Base-by-base conservation (phyloP, 1,140 invertebrate genomes). In the Drosophila sucinea region DNA sequence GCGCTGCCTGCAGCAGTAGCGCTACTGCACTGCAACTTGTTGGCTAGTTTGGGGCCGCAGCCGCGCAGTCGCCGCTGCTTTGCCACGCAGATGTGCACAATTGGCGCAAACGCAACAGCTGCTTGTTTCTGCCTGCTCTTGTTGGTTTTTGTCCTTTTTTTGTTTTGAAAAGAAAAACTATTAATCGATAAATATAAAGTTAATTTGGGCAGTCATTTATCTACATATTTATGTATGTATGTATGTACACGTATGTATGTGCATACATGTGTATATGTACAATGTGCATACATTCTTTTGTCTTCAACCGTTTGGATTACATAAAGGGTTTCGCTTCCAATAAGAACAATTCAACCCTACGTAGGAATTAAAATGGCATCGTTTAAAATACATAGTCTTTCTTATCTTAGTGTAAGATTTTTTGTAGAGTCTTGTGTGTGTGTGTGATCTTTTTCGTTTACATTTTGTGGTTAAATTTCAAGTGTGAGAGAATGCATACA, bases 71-170 rank as follows among this genome's bases (percentile, higher is more conserved):
- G 4, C 1, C 8, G 44, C 44, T 51, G 44, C 44, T 4, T 5
- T 64, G 82, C 83, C 71, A 81, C 83, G 81, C 81, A 85, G 82
- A 74, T 85, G 81, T 85, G 81, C 70, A 81, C 81, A 85, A 81
- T 81, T 85, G 86, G 82, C 82, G 75, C 78, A 86, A 85, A 73
- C 66, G 62, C 66, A 77, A 73, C 74, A 77, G 70, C 71, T 77
- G 71, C 66, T 41, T 10, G 6, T n/a, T 35, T 23, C 23, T 38
- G 1, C 11, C 11, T 38, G 35, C 35, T 33, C 44, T 54, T 27
- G 47, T 23, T 54, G 25, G 2, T 57, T 23, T 35, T n/a, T 32
- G 8, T 8, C 10, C 30, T 8, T 55, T 2, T n/a, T 32, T 10
- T 47, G 44, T 47, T 47, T 27, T 47, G 41, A 41, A 27, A 44